Percentiles rank a stretch among this genome's conserved stretches.
phyloP scores from a whole-genome alignment of 2,888 invertebrate species.

The Polyommatus iphigenia region DNA sequence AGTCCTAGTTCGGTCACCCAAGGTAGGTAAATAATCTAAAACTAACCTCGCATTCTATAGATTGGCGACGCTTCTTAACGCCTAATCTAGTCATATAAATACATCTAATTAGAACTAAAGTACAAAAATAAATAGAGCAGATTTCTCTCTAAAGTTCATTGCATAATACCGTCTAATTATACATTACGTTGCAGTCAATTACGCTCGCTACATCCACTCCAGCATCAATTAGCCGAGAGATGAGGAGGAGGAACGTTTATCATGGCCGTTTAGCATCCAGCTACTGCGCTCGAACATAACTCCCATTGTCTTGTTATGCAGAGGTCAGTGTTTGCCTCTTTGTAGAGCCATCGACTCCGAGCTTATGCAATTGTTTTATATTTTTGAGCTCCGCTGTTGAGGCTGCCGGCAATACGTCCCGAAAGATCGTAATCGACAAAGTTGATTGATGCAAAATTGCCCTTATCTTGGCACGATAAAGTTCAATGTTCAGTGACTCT shows the following conservation, averaged over 20 bases:
- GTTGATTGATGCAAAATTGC: not conserved
- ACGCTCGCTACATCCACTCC: slow-evolving; percentile 36
- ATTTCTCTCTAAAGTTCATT: slow-evolving; percentile 32
- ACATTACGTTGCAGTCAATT: slow-evolving; percentile 42
- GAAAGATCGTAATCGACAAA: slow-evolving; percentile 30
- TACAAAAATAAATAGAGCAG: slow-evolving; percentile 26
- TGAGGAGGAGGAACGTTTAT: slow-evolving; percentile 38
- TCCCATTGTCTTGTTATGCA: slow-evolving; percentile 51
- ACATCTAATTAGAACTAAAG: not conserved
- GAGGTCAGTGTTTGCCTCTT: slow-evolving; percentile 54
- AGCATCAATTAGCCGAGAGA: slow-evolving; percentile 41
- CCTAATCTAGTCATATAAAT: not conserved
- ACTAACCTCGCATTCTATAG: not conserved
- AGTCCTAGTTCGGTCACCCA: not conserved
- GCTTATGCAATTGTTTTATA: slow-evolving; percentile 73
- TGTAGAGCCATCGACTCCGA: slow-evolving; percentile 56
- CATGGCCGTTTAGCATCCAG: slow-evolving; percentile 40
- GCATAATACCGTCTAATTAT: slow-evolving; percentile 39
- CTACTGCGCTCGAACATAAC: slow-evolving; percentile 47
- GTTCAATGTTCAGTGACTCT: slow-evolving; percentile 35
- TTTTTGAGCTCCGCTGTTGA: slow-evolving; percentile 57
- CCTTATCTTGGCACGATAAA: not conserved
- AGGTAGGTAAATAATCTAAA: not conserved
- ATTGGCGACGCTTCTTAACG: not conserved
- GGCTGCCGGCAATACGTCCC: slow-evolving; percentile 8